These are phyloP conservation scores for Mythimna vitellina DNA, from an alignment of 2,888 invertebrate species.

Conservation along the genomic window DNA sequence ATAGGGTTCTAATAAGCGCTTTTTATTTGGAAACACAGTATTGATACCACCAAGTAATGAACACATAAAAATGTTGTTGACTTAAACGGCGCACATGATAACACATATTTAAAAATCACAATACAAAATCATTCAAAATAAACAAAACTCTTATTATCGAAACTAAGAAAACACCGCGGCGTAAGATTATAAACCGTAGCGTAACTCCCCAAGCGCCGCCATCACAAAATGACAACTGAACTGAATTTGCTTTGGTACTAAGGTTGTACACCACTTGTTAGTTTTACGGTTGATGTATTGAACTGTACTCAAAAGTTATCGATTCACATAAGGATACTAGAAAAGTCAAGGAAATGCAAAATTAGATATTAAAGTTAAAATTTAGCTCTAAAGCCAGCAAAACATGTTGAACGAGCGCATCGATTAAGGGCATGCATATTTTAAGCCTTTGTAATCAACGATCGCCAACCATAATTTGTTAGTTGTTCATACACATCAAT, in stretches of 20 bases:
- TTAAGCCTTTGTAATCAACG: too few species aligned
- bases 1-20: conserved; percentile 78
- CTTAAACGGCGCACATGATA: conserved; percentile 72
- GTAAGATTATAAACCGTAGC: conserved; percentile 77
- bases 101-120: conserved; percentile 51
- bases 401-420: too few species aligned
- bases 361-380: too few species aligned
- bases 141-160: conserved; percentile 68
- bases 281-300: conserved; percentile 2
- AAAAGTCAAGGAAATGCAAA: too few species aligned
- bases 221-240: conserved; percentile 82
- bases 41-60: conserved; percentile 82
- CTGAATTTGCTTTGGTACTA: conserved; percentile 27
- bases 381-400: too few species aligned
- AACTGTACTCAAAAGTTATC: not conserved
- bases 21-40: conserved; percentile 79
- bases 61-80: conserved; percentile 67
- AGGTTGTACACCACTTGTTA: conserved; percentile 12
- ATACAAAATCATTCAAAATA: conserved; percentile 62
- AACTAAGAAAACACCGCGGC: conserved; percentile 77
- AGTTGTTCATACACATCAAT: too few species aligned
- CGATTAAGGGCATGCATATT: too few species aligned
- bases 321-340: not conserved
- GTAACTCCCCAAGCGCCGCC: conserved; percentile 88
- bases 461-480: too few species aligned